Base-by-base conservation (phyloP, 2,888 invertebrate species). In the Mythimna albipuncta region DNA sequence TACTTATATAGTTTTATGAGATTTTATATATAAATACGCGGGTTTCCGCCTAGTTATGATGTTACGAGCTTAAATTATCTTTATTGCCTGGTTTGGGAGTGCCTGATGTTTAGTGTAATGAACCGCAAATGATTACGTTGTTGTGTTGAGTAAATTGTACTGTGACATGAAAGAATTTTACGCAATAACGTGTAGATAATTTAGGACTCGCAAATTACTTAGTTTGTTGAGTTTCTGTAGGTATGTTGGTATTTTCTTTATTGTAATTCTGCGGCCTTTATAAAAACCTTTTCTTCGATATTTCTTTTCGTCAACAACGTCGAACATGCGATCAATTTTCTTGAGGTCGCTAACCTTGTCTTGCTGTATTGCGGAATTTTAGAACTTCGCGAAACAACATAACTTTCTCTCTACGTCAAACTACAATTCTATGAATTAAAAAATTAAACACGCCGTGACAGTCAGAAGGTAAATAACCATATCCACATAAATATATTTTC, bases 401-500 rank as follows among this genome's bases (percentile, higher is more conserved):
- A 59, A 35, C 5, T 35, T 50, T n/a, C 3, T 55, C 26, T 19
- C 41, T 21, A 50, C 35, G 16, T 21, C 41, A 57, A 50, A 32
- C 38, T 63, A 65, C 10, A 61, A 64, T 54, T 61, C 64, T 13
- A 74, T 62, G 72, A 64, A 75, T 81, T 65, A 83, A 82, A 85
- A 86, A 86, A 81, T 67, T 71, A 74, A 81, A 85, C 67, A 77
- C 68, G 57, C 44, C 71, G 76, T 83, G 84, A 88, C 87, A 88
- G 83, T 79, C 71, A 68, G 77, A 75, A 83, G 85, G 86, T 88
- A 91, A 92, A 92, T 90, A 91, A 90, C 92, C 92, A 93, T 94
- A 94, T 93, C 91, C 91, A 94, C 91, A 92, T 91, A 94, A 94
- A 94, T 95, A 95, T 94, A 91, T 94, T 93, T 95, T 94, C 93